phyloP scores from a whole-genome alignment of 2,797 vertebrate genomes.

The Toxotes lorentzi region DNA sequence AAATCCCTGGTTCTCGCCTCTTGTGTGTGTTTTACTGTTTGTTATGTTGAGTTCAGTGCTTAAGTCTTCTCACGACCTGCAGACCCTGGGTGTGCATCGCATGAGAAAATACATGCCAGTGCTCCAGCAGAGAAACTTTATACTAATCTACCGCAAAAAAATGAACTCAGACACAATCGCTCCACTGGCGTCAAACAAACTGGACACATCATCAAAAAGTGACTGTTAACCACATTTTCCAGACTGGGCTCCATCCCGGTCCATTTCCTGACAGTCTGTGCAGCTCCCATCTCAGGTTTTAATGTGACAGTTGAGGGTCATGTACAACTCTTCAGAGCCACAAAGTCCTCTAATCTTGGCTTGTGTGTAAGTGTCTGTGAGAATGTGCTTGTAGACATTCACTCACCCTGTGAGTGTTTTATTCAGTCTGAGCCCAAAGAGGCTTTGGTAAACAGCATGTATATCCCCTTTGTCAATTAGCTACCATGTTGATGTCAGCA shows the following conservation, averaged over 20 bases:
- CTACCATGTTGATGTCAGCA: conserved; percentile 75
- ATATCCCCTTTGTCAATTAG: conserved; percentile 63
- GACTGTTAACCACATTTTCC: not conserved
- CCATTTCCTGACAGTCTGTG: conserved; percentile 7
- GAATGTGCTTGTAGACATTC: conserved; percentile 17
- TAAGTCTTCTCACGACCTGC: not conserved
- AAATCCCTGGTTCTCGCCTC: too few relatives aligned
- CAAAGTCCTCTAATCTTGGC: conserved; percentile 4
- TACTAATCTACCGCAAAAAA: not conserved
- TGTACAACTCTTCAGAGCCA: conserved; percentile 1
- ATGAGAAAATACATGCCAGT: too few relatives aligned
- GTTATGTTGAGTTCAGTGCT: too few relatives aligned
- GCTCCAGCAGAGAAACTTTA: too few relatives aligned
- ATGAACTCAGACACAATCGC: not conserved
- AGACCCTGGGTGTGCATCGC: not conserved
- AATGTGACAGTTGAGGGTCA: not conserved
- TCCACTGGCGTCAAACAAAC: not conserved
- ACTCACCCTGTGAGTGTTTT: conserved; percentile 32
- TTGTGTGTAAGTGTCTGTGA: conserved; percentile 1
- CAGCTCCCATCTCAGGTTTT: not conserved
- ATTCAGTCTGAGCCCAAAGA: conserved; percentile 60
- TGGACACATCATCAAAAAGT: not conserved
- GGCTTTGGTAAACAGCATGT: conserved; percentile 60
- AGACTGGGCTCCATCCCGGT: not conserved
- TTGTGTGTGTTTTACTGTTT: too few relatives aligned